Percentiles rank a stretch among this genome's conserved stretches.
phyloP scores from a whole-genome alignment of 2,797 vertebrate species.

The Zalophus californianus region DNA sequence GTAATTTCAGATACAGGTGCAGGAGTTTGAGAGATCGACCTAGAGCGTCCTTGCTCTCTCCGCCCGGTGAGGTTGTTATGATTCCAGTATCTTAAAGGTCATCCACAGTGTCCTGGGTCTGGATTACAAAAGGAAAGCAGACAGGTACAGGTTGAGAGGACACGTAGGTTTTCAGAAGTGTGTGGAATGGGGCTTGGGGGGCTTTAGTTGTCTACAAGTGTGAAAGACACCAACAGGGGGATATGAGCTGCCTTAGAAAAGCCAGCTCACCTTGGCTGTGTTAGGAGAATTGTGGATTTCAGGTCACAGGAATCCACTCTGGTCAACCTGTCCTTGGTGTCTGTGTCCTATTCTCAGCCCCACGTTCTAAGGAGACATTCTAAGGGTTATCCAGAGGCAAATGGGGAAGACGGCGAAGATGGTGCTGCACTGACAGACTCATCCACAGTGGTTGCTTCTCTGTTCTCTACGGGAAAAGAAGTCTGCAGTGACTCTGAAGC shows the following conservation, averaged over 20 bases:
- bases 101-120: neutral
- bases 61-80: neutral
- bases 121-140: constrained; percentile 5
- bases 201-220: neutral
- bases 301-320: neutral
- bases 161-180: constrained; percentile 1
- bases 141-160: neutral
- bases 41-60: neutral
- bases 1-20: constrained; percentile 7
- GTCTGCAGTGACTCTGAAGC: neutral
- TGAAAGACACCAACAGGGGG: neutral
- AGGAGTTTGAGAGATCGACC: constrained; percentile 20
- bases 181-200: neutral
- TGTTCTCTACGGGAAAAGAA: neutral
- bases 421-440: neutral
- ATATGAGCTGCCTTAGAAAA: neutral
- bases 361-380: neutral
- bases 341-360: neutral
- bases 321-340: neutral
- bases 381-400: neutral
- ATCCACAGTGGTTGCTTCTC: neutral
- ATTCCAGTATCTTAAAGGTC: constrained; percentile 50
- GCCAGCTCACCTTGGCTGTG: neutral
- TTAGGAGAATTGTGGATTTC: neutral
- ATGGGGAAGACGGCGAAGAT: neutral